phyloP scores from a whole-genome alignment of 2,113 vertebrate genomes.

The Aphelocoma coerulescens region DNA sequence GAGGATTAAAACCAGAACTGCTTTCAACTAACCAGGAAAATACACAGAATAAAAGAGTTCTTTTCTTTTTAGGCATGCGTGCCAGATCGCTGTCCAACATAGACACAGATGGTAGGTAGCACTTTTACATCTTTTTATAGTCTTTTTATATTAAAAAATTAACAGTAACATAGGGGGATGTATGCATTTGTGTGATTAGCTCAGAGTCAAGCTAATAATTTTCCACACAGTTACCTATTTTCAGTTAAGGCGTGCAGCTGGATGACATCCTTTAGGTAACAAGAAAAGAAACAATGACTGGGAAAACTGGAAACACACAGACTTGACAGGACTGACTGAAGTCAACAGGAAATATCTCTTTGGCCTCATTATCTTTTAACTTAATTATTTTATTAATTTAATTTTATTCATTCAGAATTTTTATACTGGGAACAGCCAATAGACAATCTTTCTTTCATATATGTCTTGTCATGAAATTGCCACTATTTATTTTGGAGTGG shows the following conservation, averaged over 20 bases:
- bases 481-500: background rate
- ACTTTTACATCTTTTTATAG: background rate
- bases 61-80: background rate
- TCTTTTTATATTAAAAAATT: background rate
- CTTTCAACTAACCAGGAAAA: background rate
- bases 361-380: background rate
- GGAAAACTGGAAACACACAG: background rate
- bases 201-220: background rate
- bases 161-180: background rate
- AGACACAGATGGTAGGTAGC: background rate
- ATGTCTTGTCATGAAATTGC: background rate
- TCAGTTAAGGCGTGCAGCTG: background rate
- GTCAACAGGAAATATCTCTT: background rate
- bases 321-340: background rate
- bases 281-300: background rate
- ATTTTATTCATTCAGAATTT: background rate
- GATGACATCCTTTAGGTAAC: background rate
- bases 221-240: background rate
- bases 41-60: background rate
- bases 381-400: background rate
- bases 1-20: background rate
- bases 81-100: background rate
- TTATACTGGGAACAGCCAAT: background rate
- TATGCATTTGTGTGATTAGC: background rate
- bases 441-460: background rate